Conservation (phyloP, 1,140 invertebrate species). For the Drosophila sulfurigaster region DNA sequence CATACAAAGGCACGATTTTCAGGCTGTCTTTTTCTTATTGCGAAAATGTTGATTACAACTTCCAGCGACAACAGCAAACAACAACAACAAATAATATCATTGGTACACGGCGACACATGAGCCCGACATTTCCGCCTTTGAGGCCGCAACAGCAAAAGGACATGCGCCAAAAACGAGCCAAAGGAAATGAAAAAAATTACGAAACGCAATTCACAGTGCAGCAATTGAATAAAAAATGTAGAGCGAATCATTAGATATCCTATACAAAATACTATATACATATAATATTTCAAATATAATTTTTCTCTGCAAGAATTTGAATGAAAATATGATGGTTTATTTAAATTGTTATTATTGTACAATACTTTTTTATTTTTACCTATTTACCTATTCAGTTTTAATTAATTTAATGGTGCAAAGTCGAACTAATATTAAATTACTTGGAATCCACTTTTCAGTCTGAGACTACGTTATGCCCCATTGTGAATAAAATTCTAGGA, state of each 20-base stretch:
- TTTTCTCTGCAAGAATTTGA: not conserved
- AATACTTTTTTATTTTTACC: not conserved
- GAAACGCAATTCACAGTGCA: slow-evolving; percentile 18
- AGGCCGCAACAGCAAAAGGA: slow-evolving; percentile 70
- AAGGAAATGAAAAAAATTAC: slow-evolving; percentile 56
- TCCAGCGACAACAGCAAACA: slow-evolving; percentile 44
- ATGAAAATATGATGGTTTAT: too few species aligned
- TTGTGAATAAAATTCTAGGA: not conserved
- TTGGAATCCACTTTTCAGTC: too few species aligned
- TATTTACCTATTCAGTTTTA: too few species aligned
- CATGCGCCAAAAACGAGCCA: slow-evolving; percentile 71
- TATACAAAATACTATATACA: not conserved
- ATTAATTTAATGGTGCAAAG: too few species aligned
- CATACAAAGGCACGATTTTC: slow-evolving; percentile 32
- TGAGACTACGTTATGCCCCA: slow-evolving; percentile 26
- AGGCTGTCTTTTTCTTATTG: slow-evolving; percentile 52
- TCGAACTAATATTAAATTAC: too few species aligned
- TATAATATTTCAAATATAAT: not conserved
- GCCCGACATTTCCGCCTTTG: slow-evolving; percentile 77
- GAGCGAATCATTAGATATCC: not conserved
- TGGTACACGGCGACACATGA: slow-evolving; percentile 73
- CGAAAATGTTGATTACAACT: slow-evolving; percentile 77
- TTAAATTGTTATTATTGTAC: too few species aligned
- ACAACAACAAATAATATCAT: slow-evolving; percentile 31
- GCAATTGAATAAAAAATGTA: slow-evolving; percentile 9